Percentiles rank a stretch among this genome's conserved stretches.
Evolutionary conservation across 2,888 invertebrate genomes (phyloP).

Genomic region (Prenolepis imparis): DNA sequence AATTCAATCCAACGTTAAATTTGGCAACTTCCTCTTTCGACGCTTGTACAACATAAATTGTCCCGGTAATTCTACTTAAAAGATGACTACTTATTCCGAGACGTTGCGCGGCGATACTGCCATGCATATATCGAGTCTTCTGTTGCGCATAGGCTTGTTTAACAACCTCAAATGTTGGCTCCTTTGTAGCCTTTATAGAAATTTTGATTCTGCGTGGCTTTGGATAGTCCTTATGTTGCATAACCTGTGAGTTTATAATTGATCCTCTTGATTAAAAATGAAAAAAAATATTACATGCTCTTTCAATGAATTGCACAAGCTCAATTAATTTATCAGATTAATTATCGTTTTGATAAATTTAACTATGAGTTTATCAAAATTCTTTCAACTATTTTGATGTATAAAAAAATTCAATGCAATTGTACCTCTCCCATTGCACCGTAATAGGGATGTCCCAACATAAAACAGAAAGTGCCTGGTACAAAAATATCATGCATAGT

Average conservation of each 20-base stretch:
- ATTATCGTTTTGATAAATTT: not conserved
- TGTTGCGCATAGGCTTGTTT: slow-evolving; percentile 80
- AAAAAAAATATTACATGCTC: not conserved
- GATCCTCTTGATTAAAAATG: not conserved
- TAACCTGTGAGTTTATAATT: not conserved
- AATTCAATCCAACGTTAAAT: slow-evolving; percentile 95
- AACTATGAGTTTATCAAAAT: not conserved
- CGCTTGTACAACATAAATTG: slow-evolving; percentile 89
- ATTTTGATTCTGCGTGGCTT: slow-evolving; percentile 89
- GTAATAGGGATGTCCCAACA: slow-evolving; percentile 93
- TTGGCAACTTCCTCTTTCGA: slow-evolving; percentile 81
- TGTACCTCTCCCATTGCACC: slow-evolving; percentile 92
- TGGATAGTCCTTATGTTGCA: slow-evolving; percentile 79
- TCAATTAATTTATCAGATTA: not conserved
- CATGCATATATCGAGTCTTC: slow-evolving; percentile 87
- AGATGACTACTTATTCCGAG: slow-evolving; percentile 91
- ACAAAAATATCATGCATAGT: slow-evolving; percentile 90
- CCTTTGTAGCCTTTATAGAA: slow-evolving; percentile 86
- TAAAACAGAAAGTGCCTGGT: slow-evolving; percentile 90
- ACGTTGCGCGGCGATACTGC: slow-evolving; percentile 88
- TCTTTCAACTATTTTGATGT: not conserved
- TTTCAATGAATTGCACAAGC: not conserved
- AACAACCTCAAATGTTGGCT: slow-evolving; percentile 87
- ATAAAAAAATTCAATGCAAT: not conserved
- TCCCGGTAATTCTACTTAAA: slow-evolving; percentile 95